Percentiles rank a stretch among this genome's conserved stretches.
Evolutionary conservation across 2,888 invertebrate species (phyloP).

Genomic region (Chromoteleia sp.): DNA sequence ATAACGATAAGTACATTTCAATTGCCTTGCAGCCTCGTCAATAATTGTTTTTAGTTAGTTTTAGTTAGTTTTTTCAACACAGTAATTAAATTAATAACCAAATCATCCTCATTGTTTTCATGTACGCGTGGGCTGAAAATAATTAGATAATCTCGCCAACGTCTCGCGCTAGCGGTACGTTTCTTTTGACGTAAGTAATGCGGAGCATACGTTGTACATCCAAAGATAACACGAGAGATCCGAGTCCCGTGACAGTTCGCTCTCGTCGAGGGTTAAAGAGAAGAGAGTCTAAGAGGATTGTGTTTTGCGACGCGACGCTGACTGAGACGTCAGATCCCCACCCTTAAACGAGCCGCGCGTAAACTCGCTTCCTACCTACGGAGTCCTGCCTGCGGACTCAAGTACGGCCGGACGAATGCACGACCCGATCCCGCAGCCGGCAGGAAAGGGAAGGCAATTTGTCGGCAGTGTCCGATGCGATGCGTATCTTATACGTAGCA

Average conservation of each 20-base stretch:
- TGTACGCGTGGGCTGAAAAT: not conserved
- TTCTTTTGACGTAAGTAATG: constrained; percentile 48
- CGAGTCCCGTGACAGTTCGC: constrained; percentile 35
- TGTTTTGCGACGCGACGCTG: constrained; percentile 68
- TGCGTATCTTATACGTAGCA: constrained; percentile 79
- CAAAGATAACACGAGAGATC: constrained; percentile 41
- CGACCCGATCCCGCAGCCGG: constrained; percentile 67
- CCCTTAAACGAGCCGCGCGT: constrained; percentile 72
- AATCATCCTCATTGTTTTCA: not conserved
- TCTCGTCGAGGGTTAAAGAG: constrained; percentile 61
- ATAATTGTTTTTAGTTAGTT: no score
- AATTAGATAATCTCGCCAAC: constrained; percentile 38
- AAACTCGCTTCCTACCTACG: constrained; percentile 72
- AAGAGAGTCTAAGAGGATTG: constrained; percentile 69
- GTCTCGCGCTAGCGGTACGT: not conserved
- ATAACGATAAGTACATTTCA: no score
- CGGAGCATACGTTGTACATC: constrained; percentile 42
- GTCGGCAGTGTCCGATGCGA: constrained; percentile 79
- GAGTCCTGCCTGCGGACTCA: constrained; percentile 61
- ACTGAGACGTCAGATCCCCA: constrained; percentile 81
- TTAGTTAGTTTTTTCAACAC: no score
- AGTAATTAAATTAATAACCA: not conserved
- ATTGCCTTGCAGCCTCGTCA: no score
- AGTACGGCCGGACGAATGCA: constrained; percentile 68
- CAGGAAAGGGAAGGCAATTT: constrained; percentile 78